Base-by-base conservation (phyloP, 2,113 vertebrate species). In the Neolamprologus tretocephalus region DNA sequence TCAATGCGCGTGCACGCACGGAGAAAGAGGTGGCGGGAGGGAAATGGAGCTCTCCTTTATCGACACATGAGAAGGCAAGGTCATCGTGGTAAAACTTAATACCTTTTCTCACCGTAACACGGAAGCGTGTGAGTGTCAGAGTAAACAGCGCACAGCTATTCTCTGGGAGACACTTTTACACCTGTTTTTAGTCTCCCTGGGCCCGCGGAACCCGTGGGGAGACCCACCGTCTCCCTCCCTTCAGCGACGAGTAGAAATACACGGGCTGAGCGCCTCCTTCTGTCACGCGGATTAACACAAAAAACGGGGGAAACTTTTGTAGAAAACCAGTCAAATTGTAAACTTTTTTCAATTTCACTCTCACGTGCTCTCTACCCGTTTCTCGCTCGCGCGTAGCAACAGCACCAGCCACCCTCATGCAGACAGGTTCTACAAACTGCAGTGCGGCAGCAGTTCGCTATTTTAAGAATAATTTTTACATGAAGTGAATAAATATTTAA, bases 361-460 rank as follows among this genome's bases (percentile, higher is more conserved):
- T 53, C 75, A 45, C 82, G 9, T 66, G 16, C 75, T 31, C 80
- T 37, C 26, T 71, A 47, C 23, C 12, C 23, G 33, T 78, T 51
- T 78, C 19, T 53, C 11, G 16, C 61, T 37, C 37, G 19, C 84
- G 12, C 90, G 63, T 81, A 55, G 54, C 57, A 63, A 47, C 86
- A 82, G 71, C 84, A 53, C 42, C 87, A 84, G 83, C 80, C 89
- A 49, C 45, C 86, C 84, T 86, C 85, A 58, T 63, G 73, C 89
- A 58, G 86, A 21, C 81, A 88, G 90, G 80, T 89, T 58, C 83
- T 31, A 40, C 88, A 89, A 95, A 94, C 95, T 96, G 96, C 96
- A 96, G 92, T 96, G 96, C 95, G 95, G 95, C 95, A 96, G 91
- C 91, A 35, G 53, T 89, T 91, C 88, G 88, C 93, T 93, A 92